Evolutionary conservation across 2,888 invertebrate genomes (phyloP), one percentile per base, ranked within the genome.

Genomic region (Helobdella robusta): DNA sequence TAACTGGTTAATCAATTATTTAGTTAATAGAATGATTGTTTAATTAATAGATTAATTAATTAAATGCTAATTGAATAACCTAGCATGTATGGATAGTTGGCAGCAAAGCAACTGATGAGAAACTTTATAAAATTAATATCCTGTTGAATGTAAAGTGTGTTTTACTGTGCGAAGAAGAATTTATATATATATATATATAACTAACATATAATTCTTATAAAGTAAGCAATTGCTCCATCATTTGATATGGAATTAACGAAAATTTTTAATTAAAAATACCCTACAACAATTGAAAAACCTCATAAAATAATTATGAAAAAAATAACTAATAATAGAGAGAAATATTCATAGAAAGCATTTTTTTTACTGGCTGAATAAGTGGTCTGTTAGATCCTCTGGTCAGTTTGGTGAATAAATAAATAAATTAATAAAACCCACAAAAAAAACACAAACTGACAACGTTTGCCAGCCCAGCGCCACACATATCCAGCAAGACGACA

Each of bases 111-210:
- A 28, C 85, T 85, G 70, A 94, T 91, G 68, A 93, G 82, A 75
- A 89, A 91, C 76, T 88, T 89, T 0, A 88, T 89, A 66, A 92
- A 84, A 34, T 93, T 93, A 86, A 93, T 86, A 76, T 95, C 94
- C 80, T 80, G 72, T 25, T 71, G 71, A 64, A 56, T 11, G 32
- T 20, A 62, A 36, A 25, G 40, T 23, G n/a, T 8, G 28, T 3
- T 46, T 18, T 66, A 4, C n/a, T 62, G 11, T 20, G 25, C 8
- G 11, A 36, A 20, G 32, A 4, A 34, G 30, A 8, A 20, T n/a
- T 18, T 23, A 15, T 63, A 28, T n/a, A 60, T 11, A 20, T 15
- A 18, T 28, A 20, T 28, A 11, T 58, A 11, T 20, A 44, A 60
- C 8, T 18, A 44, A 44, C 15, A 5, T 4, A 20, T 23, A 23